Percentiles rank a stretch among this genome's conserved stretches.
These are phyloP conservation scores for Pantherophis guttatus DNA, from an alignment of 2,113 vertebrate genomes.

Conservation along the genomic window DNA sequence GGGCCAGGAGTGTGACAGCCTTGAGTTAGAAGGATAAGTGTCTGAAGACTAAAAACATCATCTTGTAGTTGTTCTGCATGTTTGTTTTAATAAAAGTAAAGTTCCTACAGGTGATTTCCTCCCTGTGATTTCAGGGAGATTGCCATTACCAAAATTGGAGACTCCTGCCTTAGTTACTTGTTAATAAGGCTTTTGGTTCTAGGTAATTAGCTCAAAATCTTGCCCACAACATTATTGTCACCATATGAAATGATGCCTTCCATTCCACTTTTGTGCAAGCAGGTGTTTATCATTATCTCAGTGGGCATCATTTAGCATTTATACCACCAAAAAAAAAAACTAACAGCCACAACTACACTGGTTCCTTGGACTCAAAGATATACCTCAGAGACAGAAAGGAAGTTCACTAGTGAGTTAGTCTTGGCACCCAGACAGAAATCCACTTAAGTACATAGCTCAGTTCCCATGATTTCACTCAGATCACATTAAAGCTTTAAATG, in stretches of 20 bases:
- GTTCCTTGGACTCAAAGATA: background rate
- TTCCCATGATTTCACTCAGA: constrained; percentile 17
- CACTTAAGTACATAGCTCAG: background rate
- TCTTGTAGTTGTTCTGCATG: background rate
- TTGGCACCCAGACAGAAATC: constrained; percentile 22
- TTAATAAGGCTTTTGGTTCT: constrained; percentile 18
- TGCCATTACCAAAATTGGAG: background rate
- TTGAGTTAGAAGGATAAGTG: background rate
- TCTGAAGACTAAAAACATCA: background rate
- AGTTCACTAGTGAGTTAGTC: constrained; percentile 17
- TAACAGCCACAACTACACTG: constrained; percentile 13
- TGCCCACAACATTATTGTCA: constrained; percentile 5
- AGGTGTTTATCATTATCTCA: constrained; percentile 21
- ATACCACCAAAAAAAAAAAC: fast-evolving
- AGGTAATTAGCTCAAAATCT: constrained; percentile 23
- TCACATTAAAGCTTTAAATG: background rate
- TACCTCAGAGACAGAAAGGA: constrained; percentile 34
- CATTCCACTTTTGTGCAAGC: constrained; percentile 22
- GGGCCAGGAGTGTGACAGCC: too few species aligned
- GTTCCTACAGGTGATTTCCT: background rate
- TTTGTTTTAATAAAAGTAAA: background rate
- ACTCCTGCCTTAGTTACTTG: background rate
- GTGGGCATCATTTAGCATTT: constrained; percentile 25
- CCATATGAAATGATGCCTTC: constrained; percentile 17
- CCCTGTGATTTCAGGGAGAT: background rate